Percentiles rank a stretch among this genome's conserved stretches.
Conservation (phyloP, 2,888 invertebrate genomes). For the Andrena trimmerana region DNA sequence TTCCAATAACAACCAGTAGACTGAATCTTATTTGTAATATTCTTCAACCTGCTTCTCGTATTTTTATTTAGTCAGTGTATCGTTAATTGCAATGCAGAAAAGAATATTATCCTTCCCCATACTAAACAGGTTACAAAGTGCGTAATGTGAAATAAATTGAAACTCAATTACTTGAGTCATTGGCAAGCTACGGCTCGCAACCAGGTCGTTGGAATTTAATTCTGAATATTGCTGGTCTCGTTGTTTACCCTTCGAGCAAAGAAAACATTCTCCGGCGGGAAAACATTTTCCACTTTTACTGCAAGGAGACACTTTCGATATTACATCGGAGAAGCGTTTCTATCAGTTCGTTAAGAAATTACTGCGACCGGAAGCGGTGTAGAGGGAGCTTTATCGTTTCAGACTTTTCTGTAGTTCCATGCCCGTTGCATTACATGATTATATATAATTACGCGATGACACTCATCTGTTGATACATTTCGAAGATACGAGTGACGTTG, state of each 20-base stretch:
- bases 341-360: conserved; percentile 21
- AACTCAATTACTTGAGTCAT: not conserved
- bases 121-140: not conserved
- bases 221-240: not conserved
- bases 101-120: too few relatives aligned
- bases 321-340: not conserved
- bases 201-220: conserved; percentile 6
- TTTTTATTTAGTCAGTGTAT: too few relatives aligned
- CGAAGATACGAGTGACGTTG: not conserved
- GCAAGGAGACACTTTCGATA: conserved; percentile 1
- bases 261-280: not conserved
- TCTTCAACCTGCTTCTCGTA: too few relatives aligned
- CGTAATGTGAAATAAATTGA: not conserved
- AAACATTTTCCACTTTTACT: not conserved
- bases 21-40: too few relatives aligned
- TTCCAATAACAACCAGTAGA: too few relatives aligned
- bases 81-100: too few relatives aligned
- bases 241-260: not conserved
- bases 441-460: not conserved
- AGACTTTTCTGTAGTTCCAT: not conserved
- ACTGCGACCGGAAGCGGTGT: conserved; percentile 8
- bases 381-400: not conserved
- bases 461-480: not conserved
- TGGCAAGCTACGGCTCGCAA: too few relatives aligned
- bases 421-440: not conserved